phyloP scores from a whole-genome alignment of 2,888 invertebrate genomes.

The Drosophila mettleri region DNA sequence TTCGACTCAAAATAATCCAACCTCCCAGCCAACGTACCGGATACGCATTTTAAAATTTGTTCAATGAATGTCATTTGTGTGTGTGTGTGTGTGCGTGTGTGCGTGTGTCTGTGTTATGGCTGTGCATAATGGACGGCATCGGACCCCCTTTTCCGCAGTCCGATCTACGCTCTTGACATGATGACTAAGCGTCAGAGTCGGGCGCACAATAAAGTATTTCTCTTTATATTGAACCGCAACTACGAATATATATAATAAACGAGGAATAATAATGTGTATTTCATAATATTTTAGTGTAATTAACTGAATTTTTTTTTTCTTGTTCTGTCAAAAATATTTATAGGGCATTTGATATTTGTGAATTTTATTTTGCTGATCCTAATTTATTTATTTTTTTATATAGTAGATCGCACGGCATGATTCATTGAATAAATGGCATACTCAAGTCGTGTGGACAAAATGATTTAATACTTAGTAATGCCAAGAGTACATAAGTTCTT shows the following conservation, averaged over 20 bases:
- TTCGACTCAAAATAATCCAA: slow-evolving; percentile 57
- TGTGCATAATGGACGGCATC: slow-evolving; percentile 32
- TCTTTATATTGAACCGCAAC: neutral
- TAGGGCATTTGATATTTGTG: neutral
- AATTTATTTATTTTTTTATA: neutral
- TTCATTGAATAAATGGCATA: slow-evolving; percentile 28
- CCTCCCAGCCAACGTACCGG: slow-evolving; percentile 66
- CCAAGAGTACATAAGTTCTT: slow-evolving; percentile 7
- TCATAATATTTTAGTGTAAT: neutral
- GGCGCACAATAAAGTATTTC: slow-evolving; percentile 1
- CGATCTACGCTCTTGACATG: slow-evolving; percentile 26
- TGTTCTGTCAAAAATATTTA: too few relatives aligned
- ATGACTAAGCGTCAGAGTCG: slow-evolving; percentile 43
- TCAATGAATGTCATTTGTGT: slow-evolving; percentile 38
- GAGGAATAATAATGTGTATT: neutral
- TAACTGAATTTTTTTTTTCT: neutral
- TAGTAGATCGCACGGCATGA: slow-evolving; percentile 23
- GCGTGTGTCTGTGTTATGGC: too few relatives aligned
- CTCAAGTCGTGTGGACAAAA: slow-evolving; percentile 23
- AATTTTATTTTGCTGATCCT: neutral
- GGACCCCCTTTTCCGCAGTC: slow-evolving; percentile 23
- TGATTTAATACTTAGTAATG: slow-evolving; percentile 26
- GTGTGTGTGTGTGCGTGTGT: slow-evolving; percentile 23
- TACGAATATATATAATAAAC: neutral
- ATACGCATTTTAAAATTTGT: slow-evolving; percentile 72